phyloP scores from a whole-genome alignment of 2,113 vertebrate genomes.

The Podilymbus podiceps region DNA sequence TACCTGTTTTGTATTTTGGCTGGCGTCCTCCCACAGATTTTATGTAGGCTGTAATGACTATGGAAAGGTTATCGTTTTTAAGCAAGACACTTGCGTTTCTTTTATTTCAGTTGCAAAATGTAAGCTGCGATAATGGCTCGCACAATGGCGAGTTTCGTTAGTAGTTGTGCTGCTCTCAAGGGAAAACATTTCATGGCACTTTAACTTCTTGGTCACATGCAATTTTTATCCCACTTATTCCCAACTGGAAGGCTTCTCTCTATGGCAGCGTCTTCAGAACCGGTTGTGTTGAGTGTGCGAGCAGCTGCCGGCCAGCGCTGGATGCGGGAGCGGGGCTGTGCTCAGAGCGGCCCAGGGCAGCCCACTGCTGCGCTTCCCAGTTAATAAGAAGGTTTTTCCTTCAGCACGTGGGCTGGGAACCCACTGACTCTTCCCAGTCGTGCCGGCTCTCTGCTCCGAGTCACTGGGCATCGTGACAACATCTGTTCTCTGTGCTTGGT shows the following conservation, averaged over 20 bases:
- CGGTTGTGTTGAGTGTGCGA: rapidly evolving
- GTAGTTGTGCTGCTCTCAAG: not conserved
- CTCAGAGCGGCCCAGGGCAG: not conserved
- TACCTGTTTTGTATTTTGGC: not conserved
- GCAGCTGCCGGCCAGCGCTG: not conserved
- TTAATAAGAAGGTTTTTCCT: not conserved
- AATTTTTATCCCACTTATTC: not conserved
- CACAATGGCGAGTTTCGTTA: not conserved
- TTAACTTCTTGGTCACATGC: not conserved
- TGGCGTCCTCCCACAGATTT: not conserved
- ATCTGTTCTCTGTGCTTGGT: not conserved
- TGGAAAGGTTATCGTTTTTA: not conserved
- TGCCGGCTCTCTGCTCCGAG: not conserved
- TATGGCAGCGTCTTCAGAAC: not conserved
- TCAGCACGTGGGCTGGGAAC: not conserved
- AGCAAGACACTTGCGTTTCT: not conserved
- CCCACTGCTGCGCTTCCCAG: not conserved
- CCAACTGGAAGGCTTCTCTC: not conserved
- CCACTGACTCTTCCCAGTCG: not conserved
- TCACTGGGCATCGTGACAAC: rapidly evolving
- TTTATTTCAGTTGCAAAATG: not conserved
- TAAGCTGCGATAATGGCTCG: not conserved
- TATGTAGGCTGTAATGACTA: not conserved
- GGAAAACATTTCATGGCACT: not conserved
- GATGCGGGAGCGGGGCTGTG: not conserved